Percentiles rank a stretch among this genome's conserved stretches.
phyloP scores from a whole-genome alignment of 2,888 invertebrate genomes.

The Athrips mouffetella region DNA sequence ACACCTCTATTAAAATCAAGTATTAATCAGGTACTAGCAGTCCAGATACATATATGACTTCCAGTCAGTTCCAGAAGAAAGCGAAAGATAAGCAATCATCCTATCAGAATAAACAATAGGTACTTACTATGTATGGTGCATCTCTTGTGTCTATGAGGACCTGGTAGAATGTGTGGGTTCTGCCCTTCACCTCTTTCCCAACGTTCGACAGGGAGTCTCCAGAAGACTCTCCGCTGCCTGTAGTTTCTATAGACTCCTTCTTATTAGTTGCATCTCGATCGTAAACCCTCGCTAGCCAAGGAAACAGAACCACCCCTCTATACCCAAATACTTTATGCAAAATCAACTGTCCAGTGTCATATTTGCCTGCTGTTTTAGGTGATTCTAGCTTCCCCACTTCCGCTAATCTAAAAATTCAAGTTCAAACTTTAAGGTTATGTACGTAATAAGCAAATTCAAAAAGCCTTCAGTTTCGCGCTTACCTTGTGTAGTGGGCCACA shows the following conservation, averaged over 20 bases:
- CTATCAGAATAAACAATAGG: constrained; percentile 10
- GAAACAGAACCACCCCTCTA: constrained; percentile 96
- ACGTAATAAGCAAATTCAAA: constrained; percentile 39
- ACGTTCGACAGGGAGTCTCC: constrained; percentile 73
- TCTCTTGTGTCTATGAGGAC: constrained; percentile 98
- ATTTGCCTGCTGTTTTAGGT: constrained; percentile 92
- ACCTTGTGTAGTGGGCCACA: constrained; percentile 71
- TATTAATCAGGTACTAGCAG: not conserved
- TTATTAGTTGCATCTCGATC: constrained; percentile 91
- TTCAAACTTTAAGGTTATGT: constrained; percentile 50
- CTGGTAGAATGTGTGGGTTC: constrained; percentile 97
- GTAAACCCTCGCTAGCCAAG: constrained; percentile 97
- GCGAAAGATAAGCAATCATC: constrained; percentile 5
- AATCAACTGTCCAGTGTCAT: constrained; percentile 97
- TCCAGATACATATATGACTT: not conserved
- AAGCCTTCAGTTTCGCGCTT: constrained; percentile 22
- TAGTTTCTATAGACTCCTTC: constrained; percentile 70
- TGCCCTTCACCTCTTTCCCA: constrained; percentile 92
- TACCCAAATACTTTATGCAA: constrained; percentile 98
- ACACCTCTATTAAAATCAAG: no score
- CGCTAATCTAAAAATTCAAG: constrained; percentile 82
- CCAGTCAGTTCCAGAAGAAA: no score
- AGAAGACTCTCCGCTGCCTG: constrained; percentile 42
- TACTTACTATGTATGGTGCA: constrained; percentile 95
- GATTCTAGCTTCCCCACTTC: constrained; percentile 95